These are phyloP conservation scores for Vombatus ursinus DNA, from an alignment of 2,113 vertebrate genomes.

Conservation along the genomic window DNA sequence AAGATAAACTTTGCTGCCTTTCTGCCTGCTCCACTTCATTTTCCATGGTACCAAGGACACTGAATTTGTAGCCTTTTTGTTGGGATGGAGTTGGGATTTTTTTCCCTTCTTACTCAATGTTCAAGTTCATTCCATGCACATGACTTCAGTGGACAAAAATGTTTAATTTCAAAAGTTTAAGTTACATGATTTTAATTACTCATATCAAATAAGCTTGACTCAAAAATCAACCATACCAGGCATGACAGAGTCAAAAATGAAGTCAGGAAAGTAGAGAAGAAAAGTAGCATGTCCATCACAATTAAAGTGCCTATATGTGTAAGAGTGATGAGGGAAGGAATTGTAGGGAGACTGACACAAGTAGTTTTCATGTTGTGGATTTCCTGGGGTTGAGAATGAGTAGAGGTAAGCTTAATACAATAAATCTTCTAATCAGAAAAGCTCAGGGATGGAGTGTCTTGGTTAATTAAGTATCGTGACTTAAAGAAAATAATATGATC, in stretches of 20 bases:
- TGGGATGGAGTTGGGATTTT: conserved; percentile 55
- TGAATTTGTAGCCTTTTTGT: conserved; percentile 59
- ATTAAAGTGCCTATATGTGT: conserved; percentile 55
- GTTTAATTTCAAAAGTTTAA: conserved; percentile 70
- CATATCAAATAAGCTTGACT: conserved; percentile 67
- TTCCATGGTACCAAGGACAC: conserved; percentile 70
- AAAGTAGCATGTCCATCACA: conserved; percentile 51
- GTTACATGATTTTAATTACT: conserved; percentile 75
- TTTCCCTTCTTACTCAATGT: conserved; percentile 66
- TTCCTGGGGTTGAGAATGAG: not conserved
- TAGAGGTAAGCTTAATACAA: not conserved
- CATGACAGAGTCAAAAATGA: conserved; percentile 66
- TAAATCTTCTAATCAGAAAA: not conserved
- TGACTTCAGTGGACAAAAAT: conserved; percentile 53
- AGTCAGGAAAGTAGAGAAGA: conserved; percentile 65
- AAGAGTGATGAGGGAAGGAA: not conserved
- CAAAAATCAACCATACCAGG: conserved; percentile 73
- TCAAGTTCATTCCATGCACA: conserved; percentile 71
- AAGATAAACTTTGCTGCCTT: conserved; percentile 65
- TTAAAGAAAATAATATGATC: not conserved
- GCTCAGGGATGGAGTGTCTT: not conserved
- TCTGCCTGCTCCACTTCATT: conserved; percentile 75
- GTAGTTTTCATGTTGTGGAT: not conserved
- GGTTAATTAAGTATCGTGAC: not conserved
- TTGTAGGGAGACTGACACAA: not conserved